Conservation (phyloP, 2,888 invertebrate genomes). For the Protonemura montana region DNA sequence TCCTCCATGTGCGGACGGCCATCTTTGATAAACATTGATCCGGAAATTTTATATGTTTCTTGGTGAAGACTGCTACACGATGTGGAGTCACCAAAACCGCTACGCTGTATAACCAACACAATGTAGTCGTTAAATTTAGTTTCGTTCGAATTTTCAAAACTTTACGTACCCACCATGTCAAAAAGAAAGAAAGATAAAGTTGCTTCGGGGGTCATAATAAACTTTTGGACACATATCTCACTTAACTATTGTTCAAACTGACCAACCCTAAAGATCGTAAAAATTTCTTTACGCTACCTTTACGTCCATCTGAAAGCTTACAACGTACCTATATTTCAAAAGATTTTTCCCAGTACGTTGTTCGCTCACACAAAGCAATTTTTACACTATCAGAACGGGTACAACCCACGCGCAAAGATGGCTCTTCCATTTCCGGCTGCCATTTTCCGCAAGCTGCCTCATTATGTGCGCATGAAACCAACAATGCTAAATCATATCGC, state of each 20-base stretch:
- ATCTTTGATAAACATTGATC: constrained; percentile 24
- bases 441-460: background rate
- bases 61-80: background rate
- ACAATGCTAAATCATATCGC: background rate
- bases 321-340: background rate
- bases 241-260: background rate
- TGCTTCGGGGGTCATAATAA: background rate
- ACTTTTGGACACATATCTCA: background rate
- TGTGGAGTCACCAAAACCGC: background rate
- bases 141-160: no score
- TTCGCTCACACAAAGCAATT: background rate
- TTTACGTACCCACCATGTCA: no score
- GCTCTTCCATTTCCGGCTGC: background rate
- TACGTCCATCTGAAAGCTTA: no score
- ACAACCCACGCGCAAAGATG: background rate
- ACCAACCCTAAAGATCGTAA: background rate
- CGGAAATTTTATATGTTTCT: constrained; percentile 8
- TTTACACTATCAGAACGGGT: background rate
- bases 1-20: constrained; percentile 8
- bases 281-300: background rate
- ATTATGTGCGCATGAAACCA: background rate
- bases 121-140: no score
- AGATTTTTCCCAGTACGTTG: background rate
- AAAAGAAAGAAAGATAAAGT: background rate
- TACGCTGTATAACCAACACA: no score